These are phyloP conservation scores for Megaceryle alcyon DNA, from an alignment of 2,797 vertebrate genomes.

Conservation along the genomic window DNA sequence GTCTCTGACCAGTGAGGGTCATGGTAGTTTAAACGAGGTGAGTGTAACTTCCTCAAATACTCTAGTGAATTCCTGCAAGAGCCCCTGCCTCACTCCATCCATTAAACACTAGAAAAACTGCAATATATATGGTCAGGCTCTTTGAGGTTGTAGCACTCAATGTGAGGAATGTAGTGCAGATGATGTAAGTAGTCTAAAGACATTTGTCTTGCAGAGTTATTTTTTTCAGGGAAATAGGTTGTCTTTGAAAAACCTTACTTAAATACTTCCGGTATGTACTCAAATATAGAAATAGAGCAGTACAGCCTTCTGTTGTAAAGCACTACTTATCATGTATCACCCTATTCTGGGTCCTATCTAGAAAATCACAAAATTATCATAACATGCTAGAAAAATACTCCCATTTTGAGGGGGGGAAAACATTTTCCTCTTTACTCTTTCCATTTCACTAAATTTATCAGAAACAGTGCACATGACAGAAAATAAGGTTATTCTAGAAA, in stretches of 20 bases:
- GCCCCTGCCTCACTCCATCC: neutral
- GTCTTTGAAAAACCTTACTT: neutral
- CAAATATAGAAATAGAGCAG: neutral
- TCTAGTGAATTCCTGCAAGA: neutral
- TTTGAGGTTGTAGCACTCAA: neutral
- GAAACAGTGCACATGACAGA: neutral
- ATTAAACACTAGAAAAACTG: neutral
- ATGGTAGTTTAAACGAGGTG: neutral
- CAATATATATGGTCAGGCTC: neutral
- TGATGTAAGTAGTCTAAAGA: neutral
- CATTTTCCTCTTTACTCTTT: neutral
- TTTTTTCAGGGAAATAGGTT: neutral
- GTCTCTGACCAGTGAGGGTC: neutral
- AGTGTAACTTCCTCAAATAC: neutral
- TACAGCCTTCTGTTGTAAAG: neutral
- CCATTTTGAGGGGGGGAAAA: neutral
- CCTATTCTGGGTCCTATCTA: neutral
- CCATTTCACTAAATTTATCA: neutral
- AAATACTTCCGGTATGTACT: neutral
- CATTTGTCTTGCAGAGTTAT: neutral
- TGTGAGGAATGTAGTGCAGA: neutral
- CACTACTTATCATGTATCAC: accelerated
- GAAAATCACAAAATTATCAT: neutral
- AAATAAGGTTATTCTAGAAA: neutral
- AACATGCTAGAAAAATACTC: neutral